Evolutionary conservation across 2,797 vertebrate genomes (phyloP).

Genomic region (Aplochiton taeniatus): DNA sequence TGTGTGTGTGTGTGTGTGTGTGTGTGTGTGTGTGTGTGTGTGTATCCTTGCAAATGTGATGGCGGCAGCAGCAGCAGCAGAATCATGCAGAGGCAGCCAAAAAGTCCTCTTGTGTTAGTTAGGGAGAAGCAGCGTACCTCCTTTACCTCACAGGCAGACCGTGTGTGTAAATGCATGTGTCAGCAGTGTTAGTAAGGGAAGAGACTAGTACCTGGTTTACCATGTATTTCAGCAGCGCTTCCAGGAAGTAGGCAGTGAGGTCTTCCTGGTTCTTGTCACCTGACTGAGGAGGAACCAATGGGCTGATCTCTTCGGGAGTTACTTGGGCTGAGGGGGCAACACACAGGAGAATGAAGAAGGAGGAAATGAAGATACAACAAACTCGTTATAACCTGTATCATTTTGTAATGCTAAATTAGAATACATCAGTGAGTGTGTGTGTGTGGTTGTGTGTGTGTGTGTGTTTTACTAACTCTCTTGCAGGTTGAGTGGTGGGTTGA

Average conservation of each 20-base stretch:
- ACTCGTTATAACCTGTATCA: too few relatives aligned
- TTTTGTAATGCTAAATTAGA: too few relatives aligned
- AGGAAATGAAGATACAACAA: neutral
- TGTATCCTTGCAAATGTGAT: too few relatives aligned
- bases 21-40: slow-evolving; percentile 2
- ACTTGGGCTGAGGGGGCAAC: slow-evolving; percentile 84
- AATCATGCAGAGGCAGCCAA: slow-evolving; percentile 27
- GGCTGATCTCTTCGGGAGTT: slow-evolving; percentile 95
- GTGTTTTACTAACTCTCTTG: slow-evolving; percentile 87
- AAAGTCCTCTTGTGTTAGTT: slow-evolving; percentile 12
- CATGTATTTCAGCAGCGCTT: slow-evolving; percentile 98
- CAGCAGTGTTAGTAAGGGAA: slow-evolving; percentile 69
- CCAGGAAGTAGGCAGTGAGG: slow-evolving; percentile 95
- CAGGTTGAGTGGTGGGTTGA: slow-evolving; percentile 89
- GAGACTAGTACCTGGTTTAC: slow-evolving; percentile 94
- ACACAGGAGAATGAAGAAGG: neutral
- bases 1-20: slow-evolving; percentile 33
- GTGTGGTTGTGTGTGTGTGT: slow-evolving; percentile 2
- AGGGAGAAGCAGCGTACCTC: too few relatives aligned
- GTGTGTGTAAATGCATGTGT: neutral
- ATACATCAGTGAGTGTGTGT: neutral
- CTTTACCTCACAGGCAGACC: neutral
- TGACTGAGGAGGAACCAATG: slow-evolving; percentile 94
- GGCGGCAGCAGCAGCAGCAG: neutral
- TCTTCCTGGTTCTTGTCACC: slow-evolving; percentile 99